Conservation (phyloP, 2,888 invertebrate species). For the Congeria kusceri region DNA sequence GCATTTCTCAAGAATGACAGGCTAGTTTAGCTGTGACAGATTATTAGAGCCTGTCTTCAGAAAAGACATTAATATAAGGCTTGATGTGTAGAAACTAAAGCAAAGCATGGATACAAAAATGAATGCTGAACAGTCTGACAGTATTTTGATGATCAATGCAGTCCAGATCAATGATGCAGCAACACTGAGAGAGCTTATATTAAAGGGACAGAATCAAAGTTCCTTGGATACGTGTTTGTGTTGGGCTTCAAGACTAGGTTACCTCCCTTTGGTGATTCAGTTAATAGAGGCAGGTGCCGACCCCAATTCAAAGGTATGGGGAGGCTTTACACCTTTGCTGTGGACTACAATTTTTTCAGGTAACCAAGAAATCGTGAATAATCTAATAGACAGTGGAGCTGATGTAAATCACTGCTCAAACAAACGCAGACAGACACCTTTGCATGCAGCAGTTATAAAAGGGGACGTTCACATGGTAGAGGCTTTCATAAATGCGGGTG, state of each 20-base stretch:
- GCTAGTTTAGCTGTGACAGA: slow-evolving; percentile 37
- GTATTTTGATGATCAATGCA: slow-evolving; percentile 33
- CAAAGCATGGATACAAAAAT: slow-evolving; percentile 1
- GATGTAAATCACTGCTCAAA: slow-evolving; percentile 62
- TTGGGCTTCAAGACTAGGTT: slow-evolving; percentile 71
- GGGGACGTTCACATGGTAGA: slow-evolving; percentile 52
- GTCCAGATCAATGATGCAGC: slow-evolving; percentile 58
- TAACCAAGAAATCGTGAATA: slow-evolving; percentile 47
- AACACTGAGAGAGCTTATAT: slow-evolving; percentile 37
- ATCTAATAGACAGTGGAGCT: slow-evolving; percentile 60
- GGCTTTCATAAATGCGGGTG: slow-evolving; percentile 61
- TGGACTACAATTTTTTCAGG: slow-evolving; percentile 70
- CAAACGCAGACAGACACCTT: slow-evolving; percentile 66
- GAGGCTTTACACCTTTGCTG: slow-evolving; percentile 71
- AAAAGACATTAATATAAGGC: background rate
- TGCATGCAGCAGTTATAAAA: slow-evolving; percentile 71
- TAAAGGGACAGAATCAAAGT: slow-evolving; percentile 49
- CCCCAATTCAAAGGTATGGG: slow-evolving; percentile 66
- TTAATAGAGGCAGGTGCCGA: slow-evolving; percentile 64
- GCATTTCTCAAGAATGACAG: slow-evolving; percentile 59
- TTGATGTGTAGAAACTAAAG: background rate
- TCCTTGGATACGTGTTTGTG: slow-evolving; percentile 68
- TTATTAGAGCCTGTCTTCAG: background rate
- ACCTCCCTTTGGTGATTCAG: slow-evolving; percentile 52
- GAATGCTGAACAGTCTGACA: slow-evolving; percentile 4